Conservation (phyloP, 2,797 vertebrate species). For the Sciurus vulgaris region DNA sequence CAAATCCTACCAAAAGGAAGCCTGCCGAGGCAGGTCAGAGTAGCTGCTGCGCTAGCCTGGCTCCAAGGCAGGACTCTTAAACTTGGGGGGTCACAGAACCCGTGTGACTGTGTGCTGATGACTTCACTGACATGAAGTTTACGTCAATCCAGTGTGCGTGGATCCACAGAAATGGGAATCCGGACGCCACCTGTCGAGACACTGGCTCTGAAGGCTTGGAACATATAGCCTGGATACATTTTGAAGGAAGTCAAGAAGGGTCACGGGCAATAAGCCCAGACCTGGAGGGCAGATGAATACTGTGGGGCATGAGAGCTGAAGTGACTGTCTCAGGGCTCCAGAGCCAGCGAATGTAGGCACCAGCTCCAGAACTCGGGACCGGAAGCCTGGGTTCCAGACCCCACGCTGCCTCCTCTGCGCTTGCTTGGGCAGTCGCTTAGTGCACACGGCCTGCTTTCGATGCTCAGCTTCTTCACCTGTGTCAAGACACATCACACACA, state of each 20-base stretch:
- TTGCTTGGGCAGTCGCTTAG: background rate
- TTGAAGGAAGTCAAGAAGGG: background rate
- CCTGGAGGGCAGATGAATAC: background rate
- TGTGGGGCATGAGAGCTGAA: background rate
- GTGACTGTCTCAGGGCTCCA: background rate
- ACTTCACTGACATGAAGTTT: background rate
- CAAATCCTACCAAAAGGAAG: background rate
- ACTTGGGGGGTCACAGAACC: background rate
- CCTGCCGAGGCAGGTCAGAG: background rate
- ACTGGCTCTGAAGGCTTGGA: background rate
- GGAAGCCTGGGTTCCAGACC: background rate
- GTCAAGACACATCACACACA: background rate
- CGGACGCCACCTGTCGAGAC: background rate
- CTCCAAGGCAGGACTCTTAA: background rate
- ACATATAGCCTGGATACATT: background rate
- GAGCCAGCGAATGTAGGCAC: background rate
- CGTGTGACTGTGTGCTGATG: background rate
- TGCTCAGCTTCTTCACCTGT: background rate
- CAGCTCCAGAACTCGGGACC: background rate
- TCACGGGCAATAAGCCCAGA: background rate
- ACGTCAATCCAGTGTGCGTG: background rate
- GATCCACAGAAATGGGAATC: background rate
- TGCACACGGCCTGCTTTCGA: background rate
- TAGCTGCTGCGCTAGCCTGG: background rate
- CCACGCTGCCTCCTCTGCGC: background rate